Conservation (phyloP, 1,140 invertebrate genomes). For the Bombus soroeensis region DNA sequence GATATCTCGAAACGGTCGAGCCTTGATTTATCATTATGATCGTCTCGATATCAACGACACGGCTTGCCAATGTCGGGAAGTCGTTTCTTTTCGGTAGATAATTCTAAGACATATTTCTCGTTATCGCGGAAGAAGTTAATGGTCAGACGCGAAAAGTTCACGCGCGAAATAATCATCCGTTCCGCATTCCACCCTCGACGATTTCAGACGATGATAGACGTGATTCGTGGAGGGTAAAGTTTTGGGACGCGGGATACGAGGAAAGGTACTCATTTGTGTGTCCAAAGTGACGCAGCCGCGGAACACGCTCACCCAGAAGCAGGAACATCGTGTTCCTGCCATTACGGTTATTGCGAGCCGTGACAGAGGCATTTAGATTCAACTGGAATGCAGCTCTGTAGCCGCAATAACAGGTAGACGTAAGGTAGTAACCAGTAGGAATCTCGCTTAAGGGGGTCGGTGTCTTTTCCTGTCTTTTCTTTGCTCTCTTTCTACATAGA, state of each 20-base stretch:
- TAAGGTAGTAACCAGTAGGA: constrained; percentile 54
- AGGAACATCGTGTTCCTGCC: constrained; percentile 67
- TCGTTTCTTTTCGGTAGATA: not conserved
- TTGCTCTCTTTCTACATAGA: constrained; percentile 30
- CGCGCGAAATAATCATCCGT: not conserved
- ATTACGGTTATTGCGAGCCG: constrained; percentile 72
- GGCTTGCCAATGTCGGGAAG: not conserved
- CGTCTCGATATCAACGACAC: constrained; percentile 36
- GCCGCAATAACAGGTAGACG: constrained; percentile 55
- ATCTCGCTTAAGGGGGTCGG: constrained; percentile 54
- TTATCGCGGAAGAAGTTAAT: constrained; percentile 26
- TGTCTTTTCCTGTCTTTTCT: constrained; percentile 30
- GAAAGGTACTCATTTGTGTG: constrained; percentile 4
- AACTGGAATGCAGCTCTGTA: constrained; percentile 66
- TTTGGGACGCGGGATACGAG: not conserved
- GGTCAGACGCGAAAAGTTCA: not conserved
- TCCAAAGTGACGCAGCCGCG: not conserved
- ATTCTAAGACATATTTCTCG: not conserved
- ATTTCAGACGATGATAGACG: too few relatives aligned
- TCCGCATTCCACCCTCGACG: not conserved
- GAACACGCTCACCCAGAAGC: constrained; percentile 63
- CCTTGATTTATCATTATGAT: constrained; percentile 40
- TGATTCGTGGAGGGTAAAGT: not conserved
- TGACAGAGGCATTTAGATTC: constrained; percentile 75
- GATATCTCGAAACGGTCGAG: constrained; percentile 27